Evolutionary conservation across 1,140 invertebrate genomes (phyloP).

Genomic region (Tetramorium alpestre): DNA sequence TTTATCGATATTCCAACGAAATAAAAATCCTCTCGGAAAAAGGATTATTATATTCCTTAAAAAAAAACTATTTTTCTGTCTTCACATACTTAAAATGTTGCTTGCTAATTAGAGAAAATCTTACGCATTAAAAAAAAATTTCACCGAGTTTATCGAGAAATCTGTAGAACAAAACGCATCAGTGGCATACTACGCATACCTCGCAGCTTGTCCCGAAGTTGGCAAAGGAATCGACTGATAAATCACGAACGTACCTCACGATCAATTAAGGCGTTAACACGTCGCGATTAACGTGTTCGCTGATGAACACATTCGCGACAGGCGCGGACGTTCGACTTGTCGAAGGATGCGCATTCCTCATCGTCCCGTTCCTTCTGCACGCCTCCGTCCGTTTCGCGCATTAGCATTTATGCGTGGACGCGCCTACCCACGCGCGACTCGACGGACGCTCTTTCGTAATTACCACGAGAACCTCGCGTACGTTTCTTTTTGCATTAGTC

Average conservation of each 20-base stretch:
- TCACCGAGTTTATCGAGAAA: neutral
- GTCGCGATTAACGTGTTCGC: constrained; percentile 16
- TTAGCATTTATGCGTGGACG: constrained; percentile 43
- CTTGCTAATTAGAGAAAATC: neutral
- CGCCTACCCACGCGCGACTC: neutral
- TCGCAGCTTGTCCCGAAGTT: neutral
- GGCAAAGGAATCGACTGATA: neutral
- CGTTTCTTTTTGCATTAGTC: neutral
- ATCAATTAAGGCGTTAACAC: constrained; percentile 48
- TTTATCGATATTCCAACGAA: neutral
- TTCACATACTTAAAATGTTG: neutral
- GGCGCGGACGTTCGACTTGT: neutral
- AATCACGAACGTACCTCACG: constrained; percentile 18
- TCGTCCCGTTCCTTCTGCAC: neutral
- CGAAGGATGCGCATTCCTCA: constrained; percentile 22
- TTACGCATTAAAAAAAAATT: neutral
- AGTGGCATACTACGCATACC: neutral
- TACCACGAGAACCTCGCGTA: neutral
- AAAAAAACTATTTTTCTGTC: neutral
- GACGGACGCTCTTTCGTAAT: constrained; percentile 26
- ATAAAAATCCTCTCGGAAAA: neutral
- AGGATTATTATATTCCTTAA: neutral
- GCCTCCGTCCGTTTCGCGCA: neutral
- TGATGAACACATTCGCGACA: neutral
- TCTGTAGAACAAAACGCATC: neutral